phyloP scores from a whole-genome alignment of 2,113 vertebrate genomes.

The Proteles cristata region DNA sequence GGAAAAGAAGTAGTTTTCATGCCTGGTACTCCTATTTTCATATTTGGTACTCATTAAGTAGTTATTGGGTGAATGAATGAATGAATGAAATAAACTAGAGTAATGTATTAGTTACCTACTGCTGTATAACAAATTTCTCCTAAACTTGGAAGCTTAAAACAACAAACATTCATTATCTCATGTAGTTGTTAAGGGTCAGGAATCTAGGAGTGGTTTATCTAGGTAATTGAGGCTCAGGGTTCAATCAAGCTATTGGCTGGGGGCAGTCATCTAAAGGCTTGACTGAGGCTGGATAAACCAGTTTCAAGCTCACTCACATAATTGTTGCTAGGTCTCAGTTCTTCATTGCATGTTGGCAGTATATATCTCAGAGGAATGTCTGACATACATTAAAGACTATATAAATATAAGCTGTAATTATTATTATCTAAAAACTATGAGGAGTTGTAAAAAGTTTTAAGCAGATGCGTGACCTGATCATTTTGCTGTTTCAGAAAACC shows the following conservation, averaged over 20 bases:
- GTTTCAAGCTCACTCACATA: not conserved
- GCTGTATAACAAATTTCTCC: not conserved
- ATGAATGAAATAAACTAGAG: not conserved
- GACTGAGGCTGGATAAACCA: not conserved
- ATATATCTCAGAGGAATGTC: not conserved
- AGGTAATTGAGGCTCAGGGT: not conserved
- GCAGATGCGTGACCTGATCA: not conserved
- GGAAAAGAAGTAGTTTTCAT: not conserved
- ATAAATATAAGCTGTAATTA: not conserved
- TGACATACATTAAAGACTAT: not conserved
- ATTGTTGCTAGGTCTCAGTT: not conserved
- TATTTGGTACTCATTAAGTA: not conserved
- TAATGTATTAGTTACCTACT: not conserved
- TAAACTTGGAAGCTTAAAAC: not conserved
- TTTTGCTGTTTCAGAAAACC: slow-evolving; percentile 36
- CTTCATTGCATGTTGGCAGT: not conserved
- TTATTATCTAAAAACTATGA: slow-evolving; percentile 14
- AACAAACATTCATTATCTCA: slow-evolving; percentile 20
- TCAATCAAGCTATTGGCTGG: not conserved
- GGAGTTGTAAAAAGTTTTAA: slow-evolving; percentile 14
- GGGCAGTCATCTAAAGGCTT: not conserved
- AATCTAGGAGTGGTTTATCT: slow-evolving; percentile 24
- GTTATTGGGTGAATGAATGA: not conserved
- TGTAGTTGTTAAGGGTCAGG: slow-evolving; percentile 16
- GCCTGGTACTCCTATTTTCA: not conserved